These are phyloP conservation scores for Shargacucullia verbasci DNA, from an alignment of 2,888 invertebrate genomes.

Conservation along the genomic window DNA sequence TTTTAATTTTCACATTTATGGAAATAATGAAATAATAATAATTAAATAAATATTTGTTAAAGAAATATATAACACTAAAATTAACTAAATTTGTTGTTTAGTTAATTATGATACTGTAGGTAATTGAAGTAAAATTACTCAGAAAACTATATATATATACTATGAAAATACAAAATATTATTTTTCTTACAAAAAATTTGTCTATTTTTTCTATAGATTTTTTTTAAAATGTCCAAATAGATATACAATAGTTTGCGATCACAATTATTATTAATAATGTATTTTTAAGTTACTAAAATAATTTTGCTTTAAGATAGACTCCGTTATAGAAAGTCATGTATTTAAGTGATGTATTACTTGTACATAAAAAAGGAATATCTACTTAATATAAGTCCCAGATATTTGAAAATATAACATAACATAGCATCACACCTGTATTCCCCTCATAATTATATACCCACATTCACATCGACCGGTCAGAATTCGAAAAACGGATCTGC, in stretches of 20 bases:
- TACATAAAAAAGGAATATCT: constrained; percentile 14
- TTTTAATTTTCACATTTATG: neutral
- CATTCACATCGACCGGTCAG: too few species aligned
- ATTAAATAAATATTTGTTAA: neutral
- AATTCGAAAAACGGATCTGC: too few species aligned
- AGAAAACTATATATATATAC: too few species aligned
- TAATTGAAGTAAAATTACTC: too few species aligned
- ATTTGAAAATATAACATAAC: neutral
- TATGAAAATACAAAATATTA: neutral
- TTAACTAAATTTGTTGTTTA: too few species aligned
- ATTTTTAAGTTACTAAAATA: constrained; percentile 23
- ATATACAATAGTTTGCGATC: constrained; percentile 25
- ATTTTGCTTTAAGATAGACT: constrained; percentile 15
- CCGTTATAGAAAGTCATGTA: neutral
- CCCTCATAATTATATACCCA: too few species aligned
- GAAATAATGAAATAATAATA: constrained; percentile 17
- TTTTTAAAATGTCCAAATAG: constrained; percentile 5
- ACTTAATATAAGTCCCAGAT: constrained; percentile 19
- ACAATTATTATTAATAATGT: constrained; percentile 34
- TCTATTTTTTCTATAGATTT: constrained; percentile 20
- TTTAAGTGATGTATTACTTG: constrained; percentile 28
- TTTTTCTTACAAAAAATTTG: constrained; percentile 3
- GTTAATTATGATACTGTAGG: too few species aligned
- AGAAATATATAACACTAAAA: neutral
- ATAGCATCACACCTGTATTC: too few species aligned